Conservation (phyloP, 2,888 invertebrate species). For the Drosophila aldrichi region DNA sequence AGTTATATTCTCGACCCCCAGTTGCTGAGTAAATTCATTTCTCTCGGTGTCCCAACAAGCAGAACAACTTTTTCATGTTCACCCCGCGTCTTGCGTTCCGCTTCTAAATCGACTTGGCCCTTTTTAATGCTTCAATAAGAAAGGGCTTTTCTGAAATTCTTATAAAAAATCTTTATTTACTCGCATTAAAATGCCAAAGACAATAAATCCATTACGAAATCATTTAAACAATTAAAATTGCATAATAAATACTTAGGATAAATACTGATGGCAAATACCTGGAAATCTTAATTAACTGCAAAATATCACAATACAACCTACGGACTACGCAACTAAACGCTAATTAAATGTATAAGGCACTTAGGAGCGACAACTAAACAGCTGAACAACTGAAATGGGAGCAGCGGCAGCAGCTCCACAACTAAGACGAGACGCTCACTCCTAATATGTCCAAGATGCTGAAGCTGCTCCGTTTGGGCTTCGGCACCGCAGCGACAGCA, state of each 20-base stretch:
- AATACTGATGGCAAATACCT: slow-evolving; percentile 75
- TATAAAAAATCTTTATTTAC: slow-evolving; percentile 61
- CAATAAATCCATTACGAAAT: slow-evolving; percentile 77
- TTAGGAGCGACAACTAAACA: slow-evolving; percentile 24
- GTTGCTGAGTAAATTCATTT: not conserved
- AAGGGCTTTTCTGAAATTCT: slow-evolving; percentile 20
- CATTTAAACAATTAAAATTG: slow-evolving; percentile 78
- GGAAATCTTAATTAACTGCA: slow-evolving; percentile 78
- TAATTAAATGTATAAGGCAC: slow-evolving; percentile 76
- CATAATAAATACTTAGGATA: slow-evolving; percentile 76
- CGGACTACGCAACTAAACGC: slow-evolving; percentile 60
- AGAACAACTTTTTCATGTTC: not conserved
- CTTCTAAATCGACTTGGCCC: not conserved
- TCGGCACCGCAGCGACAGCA: slow-evolving; percentile 39
- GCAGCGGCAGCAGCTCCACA: slow-evolving; percentile 19
- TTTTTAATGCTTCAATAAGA: slow-evolving; percentile 5
- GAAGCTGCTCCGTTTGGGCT: slow-evolving; percentile 81
- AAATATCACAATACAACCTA: slow-evolving; percentile 76
- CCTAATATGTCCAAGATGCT: slow-evolving; percentile 84
- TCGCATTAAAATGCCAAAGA: slow-evolving; percentile 69
- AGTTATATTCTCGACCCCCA: not conserved
- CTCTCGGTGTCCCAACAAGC: not conserved
- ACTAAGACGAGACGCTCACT: slow-evolving; percentile 56
- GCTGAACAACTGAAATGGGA: slow-evolving; percentile 56
- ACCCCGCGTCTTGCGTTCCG: not conserved